Evolutionary conservation across 2,797 vertebrate species (phyloP).

Genomic region (Lithobates pipiens): DNA sequence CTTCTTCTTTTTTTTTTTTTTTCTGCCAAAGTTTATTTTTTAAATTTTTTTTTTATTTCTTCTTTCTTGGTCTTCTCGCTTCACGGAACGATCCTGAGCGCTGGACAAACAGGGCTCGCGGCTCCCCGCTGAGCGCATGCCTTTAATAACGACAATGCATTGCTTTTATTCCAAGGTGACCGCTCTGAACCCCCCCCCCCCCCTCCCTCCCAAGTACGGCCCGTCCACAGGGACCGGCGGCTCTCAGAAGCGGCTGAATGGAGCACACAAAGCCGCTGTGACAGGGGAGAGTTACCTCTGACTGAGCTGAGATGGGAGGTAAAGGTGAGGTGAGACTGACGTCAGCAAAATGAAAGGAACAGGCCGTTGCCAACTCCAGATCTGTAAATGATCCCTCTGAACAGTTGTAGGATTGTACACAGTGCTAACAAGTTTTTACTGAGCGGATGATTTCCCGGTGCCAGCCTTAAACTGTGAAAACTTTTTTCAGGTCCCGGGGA

Average conservation of each 20-base stretch:
- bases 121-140: constrained; percentile 94
- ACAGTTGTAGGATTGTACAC: no score
- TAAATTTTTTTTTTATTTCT: constrained; percentile 13
- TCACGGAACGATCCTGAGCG: constrained; percentile 65
- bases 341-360: constrained; percentile 6
- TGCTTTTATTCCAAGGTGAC: constrained; percentile 93
- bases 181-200: constrained; percentile 91
- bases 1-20: neutral
- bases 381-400: neutral
- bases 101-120: constrained; percentile 85
- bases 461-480: no score
- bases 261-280: constrained; percentile 86
- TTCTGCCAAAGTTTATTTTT: constrained; percentile 28
- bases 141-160: constrained; percentile 92
- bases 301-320: constrained; percentile 65
- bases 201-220: constrained; percentile 91
- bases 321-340: constrained; percentile 64
- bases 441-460: no score
- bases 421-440: no score
- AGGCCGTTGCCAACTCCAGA: neutral
- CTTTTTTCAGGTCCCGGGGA: no score
- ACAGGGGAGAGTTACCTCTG: constrained; percentile 75
- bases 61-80: neutral
- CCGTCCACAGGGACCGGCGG: constrained; percentile 85
- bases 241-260: constrained; percentile 87